These are phyloP conservation scores for Coracopsis vasa DNA, from an alignment of 2,113 vertebrate genomes.

Conservation along the genomic window DNA sequence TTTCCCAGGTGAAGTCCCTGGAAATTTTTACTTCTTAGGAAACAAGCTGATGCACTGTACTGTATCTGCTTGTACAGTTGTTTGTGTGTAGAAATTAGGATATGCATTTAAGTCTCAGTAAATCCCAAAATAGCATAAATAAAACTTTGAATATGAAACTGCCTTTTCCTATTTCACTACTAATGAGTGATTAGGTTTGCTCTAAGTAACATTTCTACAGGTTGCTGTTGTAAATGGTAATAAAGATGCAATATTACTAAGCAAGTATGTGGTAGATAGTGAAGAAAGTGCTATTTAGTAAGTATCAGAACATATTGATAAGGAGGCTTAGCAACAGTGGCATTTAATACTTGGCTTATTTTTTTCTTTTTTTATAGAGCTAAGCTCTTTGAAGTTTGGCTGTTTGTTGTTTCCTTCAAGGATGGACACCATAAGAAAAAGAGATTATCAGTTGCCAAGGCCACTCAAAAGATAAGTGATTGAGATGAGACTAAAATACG, in stretches of 20 bases:
- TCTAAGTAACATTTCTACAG: not conserved
- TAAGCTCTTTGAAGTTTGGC: not conserved
- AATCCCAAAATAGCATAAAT: constrained; percentile 39
- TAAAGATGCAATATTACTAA: not conserved
- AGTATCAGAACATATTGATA: not conserved
- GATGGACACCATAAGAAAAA: not conserved
- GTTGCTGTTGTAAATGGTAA: not conserved
- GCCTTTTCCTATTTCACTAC: constrained; percentile 9
- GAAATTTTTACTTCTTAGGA: not conserved
- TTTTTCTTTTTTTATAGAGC: not conserved
- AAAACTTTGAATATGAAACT: constrained; percentile 41
- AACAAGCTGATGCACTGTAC: not conserved
- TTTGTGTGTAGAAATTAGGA: not conserved
- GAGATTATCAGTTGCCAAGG: not conserved
- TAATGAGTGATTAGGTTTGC: not conserved
- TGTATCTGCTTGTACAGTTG: not conserved
- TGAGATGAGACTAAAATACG: not conserved
- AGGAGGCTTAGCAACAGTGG: not conserved
- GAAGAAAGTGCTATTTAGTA: not conserved
- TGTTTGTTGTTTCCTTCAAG: not conserved
- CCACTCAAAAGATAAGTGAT: not conserved
- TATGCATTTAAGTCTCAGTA: constrained; percentile 43
- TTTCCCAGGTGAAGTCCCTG: not conserved
- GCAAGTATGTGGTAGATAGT: not conserved
- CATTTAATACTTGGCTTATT: not conserved